Conservation (phyloP, 2,797 vertebrate genomes). For the Tolypeutes matacus region DNA sequence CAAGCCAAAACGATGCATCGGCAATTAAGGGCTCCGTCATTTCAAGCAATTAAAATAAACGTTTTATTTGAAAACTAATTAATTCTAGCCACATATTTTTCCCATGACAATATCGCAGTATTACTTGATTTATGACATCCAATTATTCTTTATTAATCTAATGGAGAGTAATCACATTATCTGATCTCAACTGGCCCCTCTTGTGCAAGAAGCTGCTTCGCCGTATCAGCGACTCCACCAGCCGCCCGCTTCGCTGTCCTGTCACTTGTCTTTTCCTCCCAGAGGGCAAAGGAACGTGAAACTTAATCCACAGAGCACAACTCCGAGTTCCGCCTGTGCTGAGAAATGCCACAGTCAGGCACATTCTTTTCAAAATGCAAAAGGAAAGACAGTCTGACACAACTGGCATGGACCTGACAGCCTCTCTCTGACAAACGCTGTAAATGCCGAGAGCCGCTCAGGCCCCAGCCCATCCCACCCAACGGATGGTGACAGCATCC, state of each 20-base stretch:
- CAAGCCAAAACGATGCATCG: conserved; percentile 85
- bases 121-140: conserved; percentile 90
- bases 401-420: not conserved
- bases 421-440: not conserved
- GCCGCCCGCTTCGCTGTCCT: conserved; percentile 84
- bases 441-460: not conserved
- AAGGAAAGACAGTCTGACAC: conserved; percentile 54
- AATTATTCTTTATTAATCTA: conserved; percentile 92
- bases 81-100: conserved; percentile 91
- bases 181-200: conserved; percentile 87
- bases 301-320: conserved; percentile 71
- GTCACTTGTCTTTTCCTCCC: conserved; percentile 85
- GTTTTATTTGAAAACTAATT: conserved; percentile 90
- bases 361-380: conserved; percentile 62
- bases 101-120: conserved; percentile 89
- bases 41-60: conserved; percentile 89
- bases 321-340: conserved; percentile 58
- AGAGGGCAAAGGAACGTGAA: conserved; percentile 81
- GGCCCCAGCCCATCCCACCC: not conserved
- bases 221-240: conserved; percentile 80
- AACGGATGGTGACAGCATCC: accelerated
- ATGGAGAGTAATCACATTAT: conserved; percentile 86
- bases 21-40: conserved; percentile 89
- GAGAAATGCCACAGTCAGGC: conserved; percentile 70
- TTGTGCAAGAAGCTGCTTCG: conserved; percentile 82